Conservation (phyloP, 2,888 invertebrate species). For the Octonoba sinensis region DNA sequence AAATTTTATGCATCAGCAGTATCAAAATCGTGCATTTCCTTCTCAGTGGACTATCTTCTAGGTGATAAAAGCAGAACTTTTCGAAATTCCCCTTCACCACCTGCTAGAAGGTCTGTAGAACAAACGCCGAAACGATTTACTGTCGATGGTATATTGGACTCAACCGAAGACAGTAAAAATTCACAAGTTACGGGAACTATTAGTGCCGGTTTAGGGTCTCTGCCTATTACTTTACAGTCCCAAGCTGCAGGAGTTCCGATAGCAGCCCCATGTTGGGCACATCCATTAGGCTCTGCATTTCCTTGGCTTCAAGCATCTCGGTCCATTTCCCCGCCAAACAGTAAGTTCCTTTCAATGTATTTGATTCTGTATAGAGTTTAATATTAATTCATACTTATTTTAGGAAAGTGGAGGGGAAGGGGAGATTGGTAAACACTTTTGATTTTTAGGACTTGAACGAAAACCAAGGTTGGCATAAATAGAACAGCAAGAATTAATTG, state of each 20-base stretch:
- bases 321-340: constrained; percentile 41
- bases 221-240: constrained; percentile 33
- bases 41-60: constrained; percentile 48
- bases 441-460: too few relatives aligned
- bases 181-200: constrained; percentile 16
- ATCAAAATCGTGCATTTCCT: constrained; percentile 48
- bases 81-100: constrained; percentile 23
- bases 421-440: too few relatives aligned
- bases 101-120: constrained; percentile 12
- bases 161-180: constrained; percentile 31
- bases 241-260: constrained; percentile 33
- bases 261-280: constrained; percentile 39
- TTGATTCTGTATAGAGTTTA: too few relatives aligned
- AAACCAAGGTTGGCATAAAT: too few relatives aligned
- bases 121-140: constrained; percentile 37
- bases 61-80: constrained; percentile 37
- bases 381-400: too few relatives aligned
- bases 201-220: constrained; percentile 28
- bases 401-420: too few relatives aligned
- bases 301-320: constrained; percentile 50
- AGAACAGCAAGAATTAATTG: too few relatives aligned
- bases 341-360: constrained; percentile 15
- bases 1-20: constrained; percentile 11
- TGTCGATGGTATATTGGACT: constrained; percentile 46
- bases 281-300: constrained; percentile 43